Base-by-base conservation (phyloP, 2,113 vertebrate species). In the Noturus placidus region DNA sequence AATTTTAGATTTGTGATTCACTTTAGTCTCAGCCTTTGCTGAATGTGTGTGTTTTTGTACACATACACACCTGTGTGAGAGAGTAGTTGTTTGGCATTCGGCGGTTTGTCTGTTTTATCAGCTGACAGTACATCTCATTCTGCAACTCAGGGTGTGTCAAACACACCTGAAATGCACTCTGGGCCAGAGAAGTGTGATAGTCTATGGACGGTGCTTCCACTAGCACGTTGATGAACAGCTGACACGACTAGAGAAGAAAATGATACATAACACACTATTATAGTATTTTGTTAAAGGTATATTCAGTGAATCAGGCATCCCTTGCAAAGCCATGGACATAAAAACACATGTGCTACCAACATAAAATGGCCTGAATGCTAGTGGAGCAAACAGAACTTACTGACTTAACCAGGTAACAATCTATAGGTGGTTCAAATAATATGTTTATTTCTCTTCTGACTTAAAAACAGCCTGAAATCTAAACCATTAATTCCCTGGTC, bases 141-240 rank as follows among this genome's bases (percentile, higher is more conserved):
- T 98, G 97, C 88, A 97, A 94, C 93, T 98, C 97, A 0, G 94
- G 94, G 78, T 97, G 97, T 0, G 96, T 96, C 91, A 98, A 93
- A 92, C 97, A 97, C 90, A 98, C 96, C 89, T 97, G 96, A 90
- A 98, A 90, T 27, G 97, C 96, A 72, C 96, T 97, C 95, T 97
- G 97, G 91, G 97, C 96, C 90, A 98, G 93, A 0, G 97, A 97
- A 46, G 97, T 96, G 0, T 97, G 97, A 92, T 97, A 97, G 91
- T 98, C 97, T 35, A 97, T 92, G 30, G 96, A 97, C 1, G 97
- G 93, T 0, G 96, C 96, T 93, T 97, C 97, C 52, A 96, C 96
- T 67, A 97, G 95, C 70, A 97, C 96, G 0, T 97, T 98, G 92
- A 97, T 98, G 93, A 98, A 98, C 90, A 98, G 95, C 93, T 98